Evolutionary conservation across 2,888 invertebrate species (phyloP).

Genomic region (Luperina nickerlii): DNA sequence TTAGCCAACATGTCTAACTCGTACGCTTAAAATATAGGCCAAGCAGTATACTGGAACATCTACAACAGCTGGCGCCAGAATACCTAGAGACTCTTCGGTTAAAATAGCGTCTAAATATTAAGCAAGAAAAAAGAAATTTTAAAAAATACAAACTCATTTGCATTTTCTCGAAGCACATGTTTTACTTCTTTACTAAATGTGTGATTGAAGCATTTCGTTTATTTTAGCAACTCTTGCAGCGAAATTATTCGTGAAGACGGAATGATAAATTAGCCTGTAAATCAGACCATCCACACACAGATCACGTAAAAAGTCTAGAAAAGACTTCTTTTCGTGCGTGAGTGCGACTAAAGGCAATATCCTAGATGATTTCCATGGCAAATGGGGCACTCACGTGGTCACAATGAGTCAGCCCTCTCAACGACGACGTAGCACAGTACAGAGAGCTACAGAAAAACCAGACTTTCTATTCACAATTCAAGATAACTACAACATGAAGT

Average conservation of each 20-base stretch:
- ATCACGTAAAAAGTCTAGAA: constrained; percentile 49
- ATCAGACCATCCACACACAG: constrained; percentile 35
- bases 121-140: constrained; percentile 6
- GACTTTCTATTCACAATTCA: no score
- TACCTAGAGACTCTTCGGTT: constrained; percentile 40
- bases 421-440: constrained; percentile 13
- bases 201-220: constrained; percentile 30
- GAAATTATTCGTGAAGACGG: constrained; percentile 33
- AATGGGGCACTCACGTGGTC: constrained; percentile 55
- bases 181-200: constrained; percentile 12
- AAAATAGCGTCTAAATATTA: constrained; percentile 26
- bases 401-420: constrained; percentile 60
- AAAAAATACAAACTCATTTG: constrained; percentile 34
- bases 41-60: constrained; percentile 49
- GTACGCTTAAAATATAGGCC: constrained; percentile 52
- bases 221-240: constrained; percentile 47
- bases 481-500: background rate
- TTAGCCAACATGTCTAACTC: constrained; percentile 52
- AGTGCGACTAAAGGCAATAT: constrained; percentile 47
- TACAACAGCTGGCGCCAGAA: constrained; percentile 59
- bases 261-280: constrained; percentile 43
- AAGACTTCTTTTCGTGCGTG: constrained; percentile 28
- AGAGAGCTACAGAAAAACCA: constrained; percentile 37
- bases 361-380: constrained; percentile 62
- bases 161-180: constrained; percentile 21